Evolutionary conservation across 2,113 vertebrate genomes (phyloP).

Genomic region (Taurulus bubalis): DNA sequence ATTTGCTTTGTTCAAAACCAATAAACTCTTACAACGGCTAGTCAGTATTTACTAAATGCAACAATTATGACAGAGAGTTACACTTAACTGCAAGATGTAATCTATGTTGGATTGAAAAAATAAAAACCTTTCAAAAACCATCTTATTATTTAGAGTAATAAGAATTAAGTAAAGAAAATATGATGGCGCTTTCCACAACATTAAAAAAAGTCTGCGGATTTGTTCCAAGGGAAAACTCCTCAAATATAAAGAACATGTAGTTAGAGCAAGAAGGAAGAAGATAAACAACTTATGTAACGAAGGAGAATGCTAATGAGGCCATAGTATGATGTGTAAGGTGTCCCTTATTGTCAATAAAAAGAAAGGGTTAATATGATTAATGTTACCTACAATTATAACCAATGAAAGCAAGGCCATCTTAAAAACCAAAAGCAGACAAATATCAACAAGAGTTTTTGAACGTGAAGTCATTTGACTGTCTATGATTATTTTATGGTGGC

Average conservation of each 20-base stretch:
- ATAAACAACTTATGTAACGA: background rate
- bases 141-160: background rate
- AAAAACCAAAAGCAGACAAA: background rate
- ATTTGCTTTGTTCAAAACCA: background rate
- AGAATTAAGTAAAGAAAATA: background rate
- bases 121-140: background rate
- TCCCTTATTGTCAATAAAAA: rapidly evolving
- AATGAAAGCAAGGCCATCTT: background rate
- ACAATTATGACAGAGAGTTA: rapidly evolving
- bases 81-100: background rate
- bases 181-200: too few relatives aligned
- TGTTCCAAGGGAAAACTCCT: background rate
- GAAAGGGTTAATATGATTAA: background rate
- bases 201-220: rapidly evolving
- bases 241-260: too few relatives aligned
- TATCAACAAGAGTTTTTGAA: background rate
- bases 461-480: rapidly evolving
- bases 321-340: background rate
- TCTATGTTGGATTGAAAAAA: background rate
- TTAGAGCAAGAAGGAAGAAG: background rate
- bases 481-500: background rate
- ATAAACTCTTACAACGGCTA: rapidly evolving
- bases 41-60: background rate
- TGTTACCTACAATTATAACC: background rate
- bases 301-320: too few relatives aligned